Base-by-base conservation (phyloP, 2,888 invertebrate species). In the Sicus ferrugineus region DNA sequence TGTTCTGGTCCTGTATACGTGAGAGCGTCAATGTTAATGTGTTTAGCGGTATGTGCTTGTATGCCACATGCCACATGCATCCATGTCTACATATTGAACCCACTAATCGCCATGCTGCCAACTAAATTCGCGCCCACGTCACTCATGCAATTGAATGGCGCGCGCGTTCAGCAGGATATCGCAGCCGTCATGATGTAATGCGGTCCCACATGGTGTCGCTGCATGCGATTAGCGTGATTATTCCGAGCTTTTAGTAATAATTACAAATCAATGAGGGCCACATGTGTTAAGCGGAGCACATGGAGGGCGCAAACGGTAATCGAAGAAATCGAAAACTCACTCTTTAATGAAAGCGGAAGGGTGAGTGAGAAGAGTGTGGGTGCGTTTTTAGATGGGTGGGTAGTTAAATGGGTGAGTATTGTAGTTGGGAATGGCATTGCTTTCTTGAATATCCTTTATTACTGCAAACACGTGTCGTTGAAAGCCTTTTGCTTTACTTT, bases 261-360 rank as follows among this genome's bases (percentile, higher is more conserved):
- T 79, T 79, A 76, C 76, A 75, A 79, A 77, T 76, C 79, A 77
- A 79, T 77, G 77, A 77, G 62, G n/a, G 42, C 54, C 38, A 19
- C 38, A 21, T 52, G 30, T 63, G 50, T 31, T 19, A 11, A 61
- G 19, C 31, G 38, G 14, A 9, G 31, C 21, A 42, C 42, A 62
- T 38, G 46, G 5, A 46, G 46, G 46, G 46, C 4, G 14, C n/a
- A 46, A 46, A 46, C 9, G 14, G 9, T 9, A 46, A 5, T 11
- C 46, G 19, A n/a, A n/a, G n/a, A n/a, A n/a, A n/a, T n/a, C n/a
- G n/a, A n/a, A n/a, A n/a, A n/a, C n/a, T n/a, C n/a, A n/a, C n/a
- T n/a, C n/a, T n/a, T n/a, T n/a, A n/a, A n/a, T n/a, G n/a, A n/a
- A n/a, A n/a, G n/a, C n/a, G n/a, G n/a, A n/a, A n/a, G n/a, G n/a